Evolutionary conservation across 2,113 vertebrate species (phyloP).

Genomic region (Pseudolaguvia tuberculata): DNA sequence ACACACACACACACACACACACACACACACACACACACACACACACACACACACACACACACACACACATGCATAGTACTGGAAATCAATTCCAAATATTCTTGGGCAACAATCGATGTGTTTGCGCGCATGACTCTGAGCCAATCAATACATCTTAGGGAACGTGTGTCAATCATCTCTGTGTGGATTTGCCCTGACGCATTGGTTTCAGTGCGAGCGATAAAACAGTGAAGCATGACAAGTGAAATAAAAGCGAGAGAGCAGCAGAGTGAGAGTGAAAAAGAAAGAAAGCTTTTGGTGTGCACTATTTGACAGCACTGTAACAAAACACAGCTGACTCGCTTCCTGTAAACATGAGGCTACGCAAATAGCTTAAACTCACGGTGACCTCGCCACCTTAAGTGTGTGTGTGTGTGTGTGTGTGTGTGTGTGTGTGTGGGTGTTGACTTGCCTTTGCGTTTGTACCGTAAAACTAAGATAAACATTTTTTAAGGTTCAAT

Average conservation of each 20-base stretch:
- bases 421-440: not conserved
- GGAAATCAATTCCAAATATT: not conserved
- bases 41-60: not conserved
- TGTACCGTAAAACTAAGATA: not conserved
- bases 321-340: not conserved
- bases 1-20: no score
- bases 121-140: not conserved
- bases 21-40: no score
- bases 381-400: not conserved
- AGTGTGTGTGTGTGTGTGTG: not conserved
- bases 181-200: not conserved
- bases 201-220: constrained; percentile 1
- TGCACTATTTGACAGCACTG: not conserved
- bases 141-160: not conserved
- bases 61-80: not conserved
- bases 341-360: not conserved
- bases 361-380: not conserved
- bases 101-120: not conserved
- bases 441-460: not conserved
- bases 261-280: constrained; percentile 9
- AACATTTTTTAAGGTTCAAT: not conserved
- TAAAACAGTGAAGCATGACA: not conserved
- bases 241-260: not conserved
- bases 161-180: not conserved
- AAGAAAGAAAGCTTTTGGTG: constrained; percentile 15